Evolutionary conservation across 2,797 vertebrate genomes (phyloP).

Genomic region (Cynopterus sphinx): DNA sequence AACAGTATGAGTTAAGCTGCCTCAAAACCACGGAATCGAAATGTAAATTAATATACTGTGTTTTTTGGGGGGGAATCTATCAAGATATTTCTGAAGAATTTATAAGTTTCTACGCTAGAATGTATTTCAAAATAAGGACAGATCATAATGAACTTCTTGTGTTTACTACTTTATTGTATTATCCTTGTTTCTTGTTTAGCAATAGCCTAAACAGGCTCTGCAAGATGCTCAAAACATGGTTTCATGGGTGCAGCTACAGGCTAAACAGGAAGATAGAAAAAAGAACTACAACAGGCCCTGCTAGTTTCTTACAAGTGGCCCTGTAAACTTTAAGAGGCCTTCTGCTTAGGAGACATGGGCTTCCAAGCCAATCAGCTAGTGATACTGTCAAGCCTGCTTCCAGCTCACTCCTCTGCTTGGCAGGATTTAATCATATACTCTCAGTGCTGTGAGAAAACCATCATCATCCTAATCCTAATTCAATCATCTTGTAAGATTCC

Average conservation of each 20-base stretch:
- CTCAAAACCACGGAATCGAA: background rate
- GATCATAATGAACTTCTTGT: background rate
- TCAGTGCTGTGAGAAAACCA: background rate
- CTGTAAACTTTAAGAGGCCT: background rate
- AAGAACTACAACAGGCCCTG: conserved; percentile 19
- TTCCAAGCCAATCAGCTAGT: background rate
- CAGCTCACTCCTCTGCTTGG: background rate
- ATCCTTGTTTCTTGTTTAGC: conserved; percentile 40
- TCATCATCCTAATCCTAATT: background rate
- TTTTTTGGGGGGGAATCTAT: background rate
- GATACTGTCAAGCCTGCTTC: background rate
- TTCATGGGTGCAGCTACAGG: conserved; percentile 61
- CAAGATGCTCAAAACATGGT: conserved; percentile 46
- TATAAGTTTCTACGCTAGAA: background rate
- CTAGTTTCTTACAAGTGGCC: conserved; percentile 35
- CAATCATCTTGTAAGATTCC: background rate
- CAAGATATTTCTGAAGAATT: background rate
- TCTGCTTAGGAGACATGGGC: background rate
- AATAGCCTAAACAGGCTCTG: conserved; percentile 38
- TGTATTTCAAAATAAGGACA: background rate
- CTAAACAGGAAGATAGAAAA: conserved; percentile 42
- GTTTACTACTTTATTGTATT: background rate
- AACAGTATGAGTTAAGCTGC: background rate
- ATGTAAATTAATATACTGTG: background rate
- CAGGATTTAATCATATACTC: background rate